phyloP scores from a whole-genome alignment of 2,888 invertebrate genomes.

The Panzeria rudis region DNA sequence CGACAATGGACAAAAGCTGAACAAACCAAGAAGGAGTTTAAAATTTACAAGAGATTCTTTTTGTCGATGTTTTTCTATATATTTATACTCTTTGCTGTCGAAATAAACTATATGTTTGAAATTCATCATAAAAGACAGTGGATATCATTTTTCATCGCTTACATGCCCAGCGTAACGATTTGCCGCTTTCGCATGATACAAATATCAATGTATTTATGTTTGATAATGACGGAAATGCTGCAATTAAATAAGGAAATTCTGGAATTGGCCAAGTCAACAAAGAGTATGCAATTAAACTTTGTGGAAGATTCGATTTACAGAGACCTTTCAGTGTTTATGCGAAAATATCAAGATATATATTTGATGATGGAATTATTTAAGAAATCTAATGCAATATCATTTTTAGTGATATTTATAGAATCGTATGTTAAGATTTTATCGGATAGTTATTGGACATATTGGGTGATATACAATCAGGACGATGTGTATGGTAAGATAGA shows the following conservation, averaged over 20 bases:
- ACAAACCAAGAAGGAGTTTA: constrained; percentile 9
- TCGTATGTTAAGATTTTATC: constrained; percentile 71
- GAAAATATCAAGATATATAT: constrained; percentile 67
- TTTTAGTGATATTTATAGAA: constrained; percentile 64
- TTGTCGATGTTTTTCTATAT: constrained; percentile 20
- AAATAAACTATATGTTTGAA: constrained; percentile 55
- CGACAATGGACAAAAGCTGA: constrained; percentile 44
- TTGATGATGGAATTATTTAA: constrained; percentile 65
- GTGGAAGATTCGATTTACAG: constrained; percentile 50
- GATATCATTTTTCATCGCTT: constrained; percentile 63
- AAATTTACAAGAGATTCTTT: constrained; percentile 60
- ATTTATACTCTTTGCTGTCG: constrained; percentile 34
- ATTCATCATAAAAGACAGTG: constrained; percentile 39
- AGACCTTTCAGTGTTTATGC: constrained; percentile 62
- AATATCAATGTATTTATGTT: constrained; percentile 68
- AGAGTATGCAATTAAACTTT: constrained; percentile 10
- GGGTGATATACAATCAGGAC: constrained; percentile 69
- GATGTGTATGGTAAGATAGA: constrained; percentile 66
- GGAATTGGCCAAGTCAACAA: constrained; percentile 25
- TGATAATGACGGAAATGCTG: constrained; percentile 67
- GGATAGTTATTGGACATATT: constrained; percentile 74
- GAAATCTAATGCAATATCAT: constrained; percentile 52
- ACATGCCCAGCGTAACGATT: constrained; percentile 65
- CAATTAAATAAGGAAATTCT: constrained; percentile 68
- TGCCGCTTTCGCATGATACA: constrained; percentile 70